Conservation (phyloP, 2,888 invertebrate genomes). For the Pomacea canaliculata region DNA sequence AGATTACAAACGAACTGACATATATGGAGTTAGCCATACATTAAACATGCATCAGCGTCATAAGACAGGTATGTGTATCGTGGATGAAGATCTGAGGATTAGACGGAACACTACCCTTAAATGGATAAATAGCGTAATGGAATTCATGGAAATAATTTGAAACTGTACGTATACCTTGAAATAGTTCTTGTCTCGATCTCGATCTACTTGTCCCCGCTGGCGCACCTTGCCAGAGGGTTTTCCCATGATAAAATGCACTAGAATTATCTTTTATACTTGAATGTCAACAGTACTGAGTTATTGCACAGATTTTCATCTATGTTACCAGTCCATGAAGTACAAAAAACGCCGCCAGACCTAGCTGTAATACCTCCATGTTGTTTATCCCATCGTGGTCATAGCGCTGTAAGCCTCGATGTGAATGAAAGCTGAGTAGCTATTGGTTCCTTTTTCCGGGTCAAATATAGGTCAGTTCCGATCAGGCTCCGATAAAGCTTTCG, state of each 20-base stretch:
- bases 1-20: too few relatives aligned
- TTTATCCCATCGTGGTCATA: slow-evolving; percentile 18
- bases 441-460: too few relatives aligned
- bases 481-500: too few relatives aligned
- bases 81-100: background rate
- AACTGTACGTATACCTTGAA: slow-evolving; percentile 1
- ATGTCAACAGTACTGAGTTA: background rate
- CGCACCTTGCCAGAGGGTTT: slow-evolving; percentile 8
- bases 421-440: too few relatives aligned
- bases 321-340: background rate
- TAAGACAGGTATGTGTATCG: too few relatives aligned
- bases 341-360: background rate
- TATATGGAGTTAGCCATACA: too few relatives aligned
- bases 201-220: background rate
- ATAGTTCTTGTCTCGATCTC: slow-evolving; percentile 15
- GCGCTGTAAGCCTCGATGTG: background rate
- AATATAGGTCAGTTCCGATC: too few relatives aligned
- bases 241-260: background rate
- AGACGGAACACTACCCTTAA: too few relatives aligned
- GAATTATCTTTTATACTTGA: background rate
- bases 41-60: too few relatives aligned
- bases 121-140: background rate
- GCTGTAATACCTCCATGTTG: slow-evolving; percentile 15
- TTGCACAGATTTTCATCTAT: too few relatives aligned
- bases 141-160: background rate